phyloP scores from a whole-genome alignment of 2,888 invertebrate species.

The Tetranychus truncatus region DNA sequence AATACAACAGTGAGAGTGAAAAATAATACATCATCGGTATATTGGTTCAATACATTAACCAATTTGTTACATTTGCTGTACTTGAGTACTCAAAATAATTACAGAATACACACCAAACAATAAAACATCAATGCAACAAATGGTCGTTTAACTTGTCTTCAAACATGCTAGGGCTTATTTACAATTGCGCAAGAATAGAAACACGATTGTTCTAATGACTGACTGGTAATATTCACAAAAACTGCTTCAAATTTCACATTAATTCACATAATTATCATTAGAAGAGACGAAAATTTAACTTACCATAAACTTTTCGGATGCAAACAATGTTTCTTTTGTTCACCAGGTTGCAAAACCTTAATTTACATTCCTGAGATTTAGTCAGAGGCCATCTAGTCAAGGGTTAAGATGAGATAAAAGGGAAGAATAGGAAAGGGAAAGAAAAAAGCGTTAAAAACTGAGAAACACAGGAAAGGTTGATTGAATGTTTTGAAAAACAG shows the following conservation, averaged over 20 bases:
- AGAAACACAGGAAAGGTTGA: not conserved
- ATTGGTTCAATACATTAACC: not conserved
- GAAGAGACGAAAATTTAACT: not conserved
- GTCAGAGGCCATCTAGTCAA: slow-evolving; percentile 2
- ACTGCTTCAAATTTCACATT: not conserved
- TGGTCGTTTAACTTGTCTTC: too few relatives aligned
- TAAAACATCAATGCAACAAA: not conserved
- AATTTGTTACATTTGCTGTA: too few relatives aligned
- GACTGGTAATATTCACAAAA: not conserved
- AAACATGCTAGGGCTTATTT: too few relatives aligned
- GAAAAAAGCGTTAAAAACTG: not conserved
- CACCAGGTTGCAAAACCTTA: not conserved
- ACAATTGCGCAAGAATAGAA: too few relatives aligned
- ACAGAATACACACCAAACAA: not conserved
- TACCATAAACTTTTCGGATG: not conserved
- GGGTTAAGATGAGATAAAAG: too few relatives aligned
- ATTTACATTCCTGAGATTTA: slow-evolving; percentile 5
- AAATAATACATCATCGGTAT: not conserved
- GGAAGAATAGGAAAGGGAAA: not conserved
- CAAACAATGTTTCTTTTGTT: not conserved
- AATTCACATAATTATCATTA: not conserved
- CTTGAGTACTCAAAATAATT: too few relatives aligned
- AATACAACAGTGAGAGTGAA: not conserved
- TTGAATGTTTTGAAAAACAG: too few relatives aligned
- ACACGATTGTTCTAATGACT: not conserved